These are phyloP conservation scores for Delphinapterus leucas DNA, from an alignment of 2,113 vertebrate species.

Conservation along the genomic window DNA sequence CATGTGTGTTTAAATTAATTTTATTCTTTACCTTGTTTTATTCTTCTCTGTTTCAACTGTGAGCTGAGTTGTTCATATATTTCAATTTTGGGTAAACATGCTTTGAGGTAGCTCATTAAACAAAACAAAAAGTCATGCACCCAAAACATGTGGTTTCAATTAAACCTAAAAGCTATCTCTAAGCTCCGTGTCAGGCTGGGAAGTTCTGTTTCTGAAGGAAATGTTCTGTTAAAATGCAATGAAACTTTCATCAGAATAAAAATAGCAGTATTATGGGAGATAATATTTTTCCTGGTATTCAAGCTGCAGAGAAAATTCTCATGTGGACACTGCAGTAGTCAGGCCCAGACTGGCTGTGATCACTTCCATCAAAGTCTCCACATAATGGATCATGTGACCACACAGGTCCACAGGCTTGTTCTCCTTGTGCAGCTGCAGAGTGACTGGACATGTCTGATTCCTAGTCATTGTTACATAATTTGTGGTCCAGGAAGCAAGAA, in stretches of 20 bases:
- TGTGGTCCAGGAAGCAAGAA: neutral
- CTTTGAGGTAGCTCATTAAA: conserved; percentile 2
- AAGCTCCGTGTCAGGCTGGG: neutral
- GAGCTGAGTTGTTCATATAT: neutral
- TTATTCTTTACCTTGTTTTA: neutral
- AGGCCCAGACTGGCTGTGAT: neutral
- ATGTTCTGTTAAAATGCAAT: neutral
- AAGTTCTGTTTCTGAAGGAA: neutral
- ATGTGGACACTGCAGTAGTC: neutral
- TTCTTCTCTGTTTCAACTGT: neutral
- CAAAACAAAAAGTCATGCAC: neutral
- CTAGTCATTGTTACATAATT: neutral
- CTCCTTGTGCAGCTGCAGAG: accelerated
- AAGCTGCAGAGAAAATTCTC: neutral
- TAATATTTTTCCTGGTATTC: neutral
- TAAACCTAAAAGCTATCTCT: neutral
- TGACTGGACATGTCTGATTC: neutral
- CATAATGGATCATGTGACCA: neutral
- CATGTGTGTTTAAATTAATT: neutral
- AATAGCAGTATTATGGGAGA: neutral
- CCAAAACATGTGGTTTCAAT: neutral
- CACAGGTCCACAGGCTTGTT: no score
- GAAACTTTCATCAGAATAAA: neutral
- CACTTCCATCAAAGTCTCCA: neutral
- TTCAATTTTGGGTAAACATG: neutral